Conservation (phyloP, 2,797 vertebrate genomes). For the Neoniphon sammara region DNA sequence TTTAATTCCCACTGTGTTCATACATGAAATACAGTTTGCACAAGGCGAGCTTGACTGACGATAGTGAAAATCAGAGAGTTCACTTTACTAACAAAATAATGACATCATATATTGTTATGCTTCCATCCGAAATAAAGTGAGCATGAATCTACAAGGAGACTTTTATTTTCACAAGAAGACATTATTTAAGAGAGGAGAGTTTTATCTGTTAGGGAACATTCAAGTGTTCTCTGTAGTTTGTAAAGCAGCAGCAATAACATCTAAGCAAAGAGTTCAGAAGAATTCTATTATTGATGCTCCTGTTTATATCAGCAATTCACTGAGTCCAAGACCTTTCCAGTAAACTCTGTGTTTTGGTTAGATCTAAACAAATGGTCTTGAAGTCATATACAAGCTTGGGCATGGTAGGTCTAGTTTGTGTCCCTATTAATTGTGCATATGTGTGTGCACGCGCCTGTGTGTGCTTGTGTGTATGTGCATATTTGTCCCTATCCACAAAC, state of each 20-base stretch:
- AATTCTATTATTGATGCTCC: conserved; percentile 37
- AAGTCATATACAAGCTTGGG: conserved; percentile 3
- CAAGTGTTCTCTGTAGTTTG: conserved; percentile 42
- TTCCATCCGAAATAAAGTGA: background rate
- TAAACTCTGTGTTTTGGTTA: conserved; percentile 54
- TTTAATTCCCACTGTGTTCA: conserved; percentile 11
- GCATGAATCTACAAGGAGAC: background rate
- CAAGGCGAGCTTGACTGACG: background rate
- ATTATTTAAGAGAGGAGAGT: background rate
- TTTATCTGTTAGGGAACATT: conserved; percentile 34
- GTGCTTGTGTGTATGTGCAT: conserved; percentile 19
- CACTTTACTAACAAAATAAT: background rate
- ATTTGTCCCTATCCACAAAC: conserved; percentile 15
- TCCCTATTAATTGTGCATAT: conserved; percentile 33
- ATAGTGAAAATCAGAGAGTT: accelerated
- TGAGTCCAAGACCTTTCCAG: conserved; percentile 49
- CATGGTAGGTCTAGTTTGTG: conserved; percentile 32
- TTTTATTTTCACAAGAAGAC: conserved; percentile 14
- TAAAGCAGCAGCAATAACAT: conserved; percentile 20
- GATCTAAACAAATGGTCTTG: conserved; percentile 58
- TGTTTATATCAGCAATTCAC: conserved; percentile 58
- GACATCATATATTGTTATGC: background rate
- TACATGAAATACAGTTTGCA: background rate
- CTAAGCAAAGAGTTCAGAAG: conserved; percentile 22
- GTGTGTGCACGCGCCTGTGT: background rate